Evolutionary conservation across 2,888 invertebrate genomes (phyloP).

Genomic region (Lasioglossum calceatum): DNA sequence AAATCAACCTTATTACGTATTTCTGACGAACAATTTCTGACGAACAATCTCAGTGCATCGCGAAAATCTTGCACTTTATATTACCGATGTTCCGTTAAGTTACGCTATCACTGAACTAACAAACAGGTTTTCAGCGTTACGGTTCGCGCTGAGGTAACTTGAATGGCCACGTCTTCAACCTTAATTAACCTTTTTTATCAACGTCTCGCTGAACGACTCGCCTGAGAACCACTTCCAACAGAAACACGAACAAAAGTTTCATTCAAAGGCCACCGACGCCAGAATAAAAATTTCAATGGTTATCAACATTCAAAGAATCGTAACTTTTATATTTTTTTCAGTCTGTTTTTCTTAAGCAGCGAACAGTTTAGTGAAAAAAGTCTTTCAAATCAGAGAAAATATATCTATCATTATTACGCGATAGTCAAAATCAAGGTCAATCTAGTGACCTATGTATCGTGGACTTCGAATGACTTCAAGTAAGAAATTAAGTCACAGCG

Average conservation of each 20-base stretch:
- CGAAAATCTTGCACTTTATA: conserved; percentile 26
- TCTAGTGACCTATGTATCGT: neutral
- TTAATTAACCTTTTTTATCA: conserved; percentile 67
- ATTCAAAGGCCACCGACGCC: conserved; percentile 9
- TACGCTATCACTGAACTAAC: conserved; percentile 55
- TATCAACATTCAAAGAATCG: neutral
- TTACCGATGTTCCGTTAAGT: conserved; percentile 54
- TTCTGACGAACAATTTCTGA: neutral
- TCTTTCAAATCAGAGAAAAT: neutral
- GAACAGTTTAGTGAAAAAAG: neutral
- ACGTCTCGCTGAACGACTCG: conserved; percentile 36
- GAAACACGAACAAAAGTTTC: conserved; percentile 37
- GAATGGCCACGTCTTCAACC: conserved; percentile 61
- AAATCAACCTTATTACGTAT: neutral
- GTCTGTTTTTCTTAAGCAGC: neutral
- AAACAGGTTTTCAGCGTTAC: conserved; percentile 62
- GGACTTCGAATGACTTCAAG: neutral
- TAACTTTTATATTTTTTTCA: neutral
- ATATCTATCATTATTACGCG: neutral
- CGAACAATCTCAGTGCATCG: neutral
- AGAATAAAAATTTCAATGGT: neutral
- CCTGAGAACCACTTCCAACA: conserved; percentile 21
- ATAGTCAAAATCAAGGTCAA: neutral
- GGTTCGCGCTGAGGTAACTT: conserved; percentile 43
- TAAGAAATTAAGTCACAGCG: neutral